Evolutionary conservation across 2,113 vertebrate species (phyloP).

Genomic region (Mustelus asterias): DNA sequence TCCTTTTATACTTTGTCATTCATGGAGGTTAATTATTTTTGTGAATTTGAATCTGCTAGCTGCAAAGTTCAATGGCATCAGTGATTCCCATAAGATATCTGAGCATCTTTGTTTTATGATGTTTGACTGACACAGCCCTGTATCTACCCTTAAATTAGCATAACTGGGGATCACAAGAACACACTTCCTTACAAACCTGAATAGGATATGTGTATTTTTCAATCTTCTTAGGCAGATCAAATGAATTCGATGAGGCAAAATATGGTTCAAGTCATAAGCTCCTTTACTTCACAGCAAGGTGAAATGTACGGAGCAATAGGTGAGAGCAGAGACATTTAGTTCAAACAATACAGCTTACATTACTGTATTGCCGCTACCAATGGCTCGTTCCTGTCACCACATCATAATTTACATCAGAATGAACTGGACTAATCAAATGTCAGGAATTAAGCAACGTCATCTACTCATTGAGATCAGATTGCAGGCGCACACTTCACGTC

Average conservation of each 20-base stretch:
- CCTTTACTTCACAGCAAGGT: neutral
- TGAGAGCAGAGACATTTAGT: neutral
- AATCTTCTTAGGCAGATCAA: neutral
- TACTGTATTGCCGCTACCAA: neutral
- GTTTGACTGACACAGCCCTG: neutral
- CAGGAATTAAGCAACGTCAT: neutral
- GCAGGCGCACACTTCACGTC: neutral
- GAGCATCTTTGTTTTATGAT: neutral
- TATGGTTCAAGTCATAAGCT: neutral
- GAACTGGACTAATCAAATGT: neutral
- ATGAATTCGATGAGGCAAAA: neutral
- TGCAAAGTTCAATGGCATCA: neutral
- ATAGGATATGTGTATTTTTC: neutral
- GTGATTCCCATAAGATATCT: neutral
- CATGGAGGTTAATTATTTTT: neutral
- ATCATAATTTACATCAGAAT: neutral
- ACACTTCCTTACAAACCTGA: neutral
- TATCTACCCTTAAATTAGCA: neutral
- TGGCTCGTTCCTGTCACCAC: neutral
- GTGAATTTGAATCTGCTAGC: neutral
- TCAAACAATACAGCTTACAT: neutral
- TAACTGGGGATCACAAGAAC: neutral
- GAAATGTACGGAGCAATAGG: neutral
- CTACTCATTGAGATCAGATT: neutral
- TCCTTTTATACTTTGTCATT: neutral